Percentiles rank a stretch among this genome's conserved stretches.
Evolutionary conservation across 2,797 vertebrate species (phyloP).

Genomic region (Lacerta bilineata): DNA sequence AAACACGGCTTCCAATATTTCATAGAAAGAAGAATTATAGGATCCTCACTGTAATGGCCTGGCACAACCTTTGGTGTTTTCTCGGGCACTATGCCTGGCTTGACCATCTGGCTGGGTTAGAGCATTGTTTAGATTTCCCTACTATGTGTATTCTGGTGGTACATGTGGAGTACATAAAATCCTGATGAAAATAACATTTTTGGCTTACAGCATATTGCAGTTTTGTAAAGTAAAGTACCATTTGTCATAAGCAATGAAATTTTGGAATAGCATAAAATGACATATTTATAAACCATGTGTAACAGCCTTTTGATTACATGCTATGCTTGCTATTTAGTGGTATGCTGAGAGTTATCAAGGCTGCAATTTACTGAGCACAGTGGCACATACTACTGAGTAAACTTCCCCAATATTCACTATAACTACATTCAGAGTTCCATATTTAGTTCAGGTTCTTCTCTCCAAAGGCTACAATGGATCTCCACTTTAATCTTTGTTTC

Average conservation of each 20-base stretch:
- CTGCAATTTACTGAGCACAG: background rate
- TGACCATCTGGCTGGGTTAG: slow-evolving; percentile 22
- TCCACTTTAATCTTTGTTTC: background rate
- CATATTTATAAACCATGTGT: background rate
- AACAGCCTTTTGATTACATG: background rate
- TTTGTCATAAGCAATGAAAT: background rate
- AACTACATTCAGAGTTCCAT: background rate
- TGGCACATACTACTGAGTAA: background rate
- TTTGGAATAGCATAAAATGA: slow-evolving; percentile 19
- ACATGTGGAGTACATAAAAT: background rate
- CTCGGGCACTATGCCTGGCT: background rate
- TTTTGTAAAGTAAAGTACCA: background rate
- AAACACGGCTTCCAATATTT: background rate
- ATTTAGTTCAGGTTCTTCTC: slow-evolving; percentile 22
- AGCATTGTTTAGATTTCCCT: slow-evolving; percentile 13
- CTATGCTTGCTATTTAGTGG: slow-evolving; percentile 16
- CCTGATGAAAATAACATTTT: background rate
- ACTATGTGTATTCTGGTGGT: slow-evolving; percentile 2
- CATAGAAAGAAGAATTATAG: background rate
- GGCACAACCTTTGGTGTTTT: background rate
- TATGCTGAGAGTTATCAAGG: background rate
- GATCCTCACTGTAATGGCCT: background rate
- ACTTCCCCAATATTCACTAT: background rate
- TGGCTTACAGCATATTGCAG: background rate
- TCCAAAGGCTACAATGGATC: background rate